Evolutionary conservation across 2,888 invertebrate species (phyloP), one percentile per base, ranked within the genome.

Genomic region (Gymnosoma rotundatum): DNA sequence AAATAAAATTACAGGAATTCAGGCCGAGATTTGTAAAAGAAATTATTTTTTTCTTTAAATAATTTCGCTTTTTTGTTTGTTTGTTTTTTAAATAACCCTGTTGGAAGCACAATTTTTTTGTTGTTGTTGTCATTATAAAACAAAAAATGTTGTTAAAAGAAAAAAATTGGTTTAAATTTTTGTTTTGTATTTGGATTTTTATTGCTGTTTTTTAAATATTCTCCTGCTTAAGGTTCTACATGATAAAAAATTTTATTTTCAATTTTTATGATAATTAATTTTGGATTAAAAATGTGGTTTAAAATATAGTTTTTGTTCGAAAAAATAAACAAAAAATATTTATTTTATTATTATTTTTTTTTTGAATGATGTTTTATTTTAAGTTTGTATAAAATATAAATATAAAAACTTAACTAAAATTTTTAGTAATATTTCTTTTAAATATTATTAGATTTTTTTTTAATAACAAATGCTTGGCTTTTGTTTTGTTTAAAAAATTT

Each of bases 31-130:
- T 89, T 89, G 86, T 87, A 36, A 20, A 66, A 66, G 48, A 75
- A 64, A 48, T 60, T 12, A 32, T 20, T 60, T 20, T 58, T 36
- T 60, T 20, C 48, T 36, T 20, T 38, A n/a, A 61, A 56, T 32
- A 48, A 50, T 32, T 36, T 70, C 45, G 79, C 69, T 63, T 32
- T 56, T 70, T 67, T 32, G 6, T 32, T 32, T 32, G 6, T 74
- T 21, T 61, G 12, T 38, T 54, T 54, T 12, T 8, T 42, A 56
- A 70, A 42, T 66, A 87, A 87, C 90, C 88, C 87, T 83, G 86
- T 91, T 89, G 91, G 91, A 90, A 91, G 92, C 92, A 91, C 91
- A 91, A 91, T 90, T 90, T 74, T 67, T 67, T 50, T n/a, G n/a
- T n/a, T 60, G 25, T 60, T 25, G 32, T 32, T 32, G 32, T 32